Evolutionary conservation across 1,140 invertebrate genomes (phyloP).

Genomic region (Listronotus bonariensis): DNA sequence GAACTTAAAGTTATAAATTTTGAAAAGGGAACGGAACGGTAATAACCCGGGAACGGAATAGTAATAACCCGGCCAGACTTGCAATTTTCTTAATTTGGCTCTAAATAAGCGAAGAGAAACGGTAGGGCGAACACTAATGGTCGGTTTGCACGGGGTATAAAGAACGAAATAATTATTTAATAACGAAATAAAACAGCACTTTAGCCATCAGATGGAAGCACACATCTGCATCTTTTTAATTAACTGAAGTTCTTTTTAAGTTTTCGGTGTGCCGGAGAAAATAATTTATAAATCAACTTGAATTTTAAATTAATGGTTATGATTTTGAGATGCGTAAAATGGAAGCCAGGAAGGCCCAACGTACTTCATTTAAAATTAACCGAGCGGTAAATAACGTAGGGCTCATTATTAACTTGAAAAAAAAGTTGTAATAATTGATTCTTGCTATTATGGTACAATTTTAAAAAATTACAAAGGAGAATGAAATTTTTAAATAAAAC

Average conservation of each 20-base stretch:
- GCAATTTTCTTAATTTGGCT: slow-evolving; percentile 6
- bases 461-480: too few relatives aligned
- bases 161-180: slow-evolving; percentile 11
- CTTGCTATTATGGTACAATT: too few relatives aligned
- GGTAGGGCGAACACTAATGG: not conserved
- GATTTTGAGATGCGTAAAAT: slow-evolving; percentile 18
- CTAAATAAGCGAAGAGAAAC: slow-evolving; percentile 3
- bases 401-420: slow-evolving; percentile 12
- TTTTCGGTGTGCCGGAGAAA: slow-evolving; percentile 14
- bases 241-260: slow-evolving; percentile 26
- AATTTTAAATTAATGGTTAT: slow-evolving; percentile 34
- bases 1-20: slow-evolving; percentile 2
- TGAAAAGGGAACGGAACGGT: not conserved
- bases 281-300: slow-evolving; percentile 33
- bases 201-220: slow-evolving; percentile 17
- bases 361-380: slow-evolving; percentile 18
- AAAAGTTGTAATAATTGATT: too few relatives aligned
- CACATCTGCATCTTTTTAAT: slow-evolving; percentile 33
- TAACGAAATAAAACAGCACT: slow-evolving; percentile 31
- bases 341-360: slow-evolving; percentile 6
- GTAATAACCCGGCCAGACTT: not conserved
- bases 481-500: too few relatives aligned
- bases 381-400: slow-evolving; percentile 14
- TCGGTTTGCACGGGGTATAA: slow-evolving; percentile 10
- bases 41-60: too few relatives aligned